Evolutionary conservation across 2,888 invertebrate genomes (phyloP).

Genomic region (Pasiphila rectangulata): DNA sequence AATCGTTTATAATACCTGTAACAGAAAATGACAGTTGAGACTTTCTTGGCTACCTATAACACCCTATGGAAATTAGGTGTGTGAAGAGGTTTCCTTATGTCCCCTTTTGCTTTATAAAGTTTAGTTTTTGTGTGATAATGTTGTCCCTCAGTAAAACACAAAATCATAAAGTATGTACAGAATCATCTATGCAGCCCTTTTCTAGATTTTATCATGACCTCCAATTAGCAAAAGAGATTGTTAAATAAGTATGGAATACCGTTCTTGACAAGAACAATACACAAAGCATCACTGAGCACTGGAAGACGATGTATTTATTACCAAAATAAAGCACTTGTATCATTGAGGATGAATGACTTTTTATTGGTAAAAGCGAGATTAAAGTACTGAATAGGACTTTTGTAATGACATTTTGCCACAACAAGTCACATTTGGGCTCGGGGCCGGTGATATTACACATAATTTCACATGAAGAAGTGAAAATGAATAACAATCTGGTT

Average conservation of each 20-base stretch:
- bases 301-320: conserved; percentile 11
- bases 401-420: conserved; percentile 36
- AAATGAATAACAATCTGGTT: conserved; percentile 61
- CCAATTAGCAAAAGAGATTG: conserved; percentile 40
- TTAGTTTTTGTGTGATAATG: no score
- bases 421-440: conserved; percentile 13
- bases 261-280: conserved; percentile 11
- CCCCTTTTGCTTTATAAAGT: no score
- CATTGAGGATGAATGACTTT: background rate
- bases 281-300: conserved; percentile 6
- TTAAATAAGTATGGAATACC: conserved; percentile 1
- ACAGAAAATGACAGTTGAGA: conserved; percentile 36
- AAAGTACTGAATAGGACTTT: conserved; percentile 3
- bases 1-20: conserved; percentile 61
- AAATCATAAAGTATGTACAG: no score
- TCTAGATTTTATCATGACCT: conserved; percentile 12
- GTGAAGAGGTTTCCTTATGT: no score
- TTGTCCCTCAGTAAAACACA: no score
- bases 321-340: conserved; percentile 9
- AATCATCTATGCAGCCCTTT: no score
- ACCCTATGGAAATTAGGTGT: no score
- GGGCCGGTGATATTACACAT: conserved; percentile 21
- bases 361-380: background rate
- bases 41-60: no score
- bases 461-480: conserved; percentile 39